Conservation (phyloP, 2,888 invertebrate genomes). For the Ypsolopha scabrella region DNA sequence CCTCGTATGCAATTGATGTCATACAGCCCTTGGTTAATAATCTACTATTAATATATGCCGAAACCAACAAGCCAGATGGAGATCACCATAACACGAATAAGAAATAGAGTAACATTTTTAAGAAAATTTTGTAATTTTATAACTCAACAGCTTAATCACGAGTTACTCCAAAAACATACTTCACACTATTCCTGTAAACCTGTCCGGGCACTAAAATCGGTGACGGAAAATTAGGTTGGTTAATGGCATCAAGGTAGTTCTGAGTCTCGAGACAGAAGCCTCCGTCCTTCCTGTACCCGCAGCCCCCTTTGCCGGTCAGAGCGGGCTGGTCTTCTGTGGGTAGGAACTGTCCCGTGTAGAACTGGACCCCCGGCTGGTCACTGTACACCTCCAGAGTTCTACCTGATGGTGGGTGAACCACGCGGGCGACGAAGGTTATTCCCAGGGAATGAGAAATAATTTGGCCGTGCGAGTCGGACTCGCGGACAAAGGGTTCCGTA, state of each 20-base stretch:
- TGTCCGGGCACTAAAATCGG: constrained; percentile 77
- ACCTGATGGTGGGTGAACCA: constrained; percentile 76
- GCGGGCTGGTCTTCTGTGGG: constrained; percentile 63
- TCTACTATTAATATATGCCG: too few relatives aligned
- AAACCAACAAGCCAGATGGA: too few relatives aligned
- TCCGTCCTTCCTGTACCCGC: constrained; percentile 77
- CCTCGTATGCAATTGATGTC: too few relatives aligned
- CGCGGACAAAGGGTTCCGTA: too few relatives aligned
- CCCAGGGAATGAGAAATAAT: constrained; percentile 22
- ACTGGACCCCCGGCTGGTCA: constrained; percentile 91
- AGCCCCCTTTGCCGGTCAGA: constrained; percentile 39
- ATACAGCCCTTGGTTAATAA: too few relatives aligned
- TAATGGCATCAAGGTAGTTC: constrained; percentile 90
- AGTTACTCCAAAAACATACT: constrained; percentile 74
- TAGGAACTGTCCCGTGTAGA: constrained; percentile 85
- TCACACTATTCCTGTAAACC: constrained; percentile 75
- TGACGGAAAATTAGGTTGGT: constrained; percentile 82
- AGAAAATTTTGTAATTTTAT: too few relatives aligned
- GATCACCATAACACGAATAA: too few relatives aligned
- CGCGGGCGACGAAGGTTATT: constrained; percentile 54
- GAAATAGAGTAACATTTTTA: too few relatives aligned
- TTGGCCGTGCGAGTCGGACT: too few relatives aligned
- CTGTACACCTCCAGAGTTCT: constrained; percentile 82
- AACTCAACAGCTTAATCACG: too few relatives aligned
- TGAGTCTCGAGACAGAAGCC: constrained; percentile 93